Evolutionary conservation across 2,113 vertebrate species (phyloP), one percentile per base, ranked within the genome.

Genomic region (Hydrochoerus hydrochaeris): DNA sequence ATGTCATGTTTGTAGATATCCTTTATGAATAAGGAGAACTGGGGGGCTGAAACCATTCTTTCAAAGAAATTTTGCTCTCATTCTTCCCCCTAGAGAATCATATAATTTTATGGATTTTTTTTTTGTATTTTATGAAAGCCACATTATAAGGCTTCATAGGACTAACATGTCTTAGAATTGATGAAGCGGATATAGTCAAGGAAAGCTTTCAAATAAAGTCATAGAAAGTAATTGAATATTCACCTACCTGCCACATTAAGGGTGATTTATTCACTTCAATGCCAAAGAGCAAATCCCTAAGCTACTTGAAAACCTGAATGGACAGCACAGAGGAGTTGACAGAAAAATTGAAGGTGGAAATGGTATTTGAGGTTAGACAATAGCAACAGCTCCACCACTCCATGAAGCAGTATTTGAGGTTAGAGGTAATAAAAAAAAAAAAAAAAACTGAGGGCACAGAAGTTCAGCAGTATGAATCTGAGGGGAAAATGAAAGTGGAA

Each of bases 31-130:
- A 86, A n/a, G 17, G 38, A 93, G n/a, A 92, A 32, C 69, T 69
- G 44, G 9, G 16, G 12, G 46, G 24, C 62, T 82, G 75, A 91
- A 95, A 90, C 95, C 46, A 71, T 81, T 80, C 75, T 90, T 87
- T 92, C 14, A 73, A 14, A 73, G 91, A 95, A 92, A 85, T 85
- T 88, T 96, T 95, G 54, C 46, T 89, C 60, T 96, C 87, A 58
- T 81, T 87, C 80, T 83, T 81, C 58, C 78, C 46, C 57, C 41
- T 58, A 90, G 54, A 82, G 75, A 90, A 60, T 17, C 46, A 57
- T 90, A 73, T 49, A 69, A 69, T 96, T 91, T 78, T 67, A 87
- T 81, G 87, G 58, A 38, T 69, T 90, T 94, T 65, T 71, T 8
- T 7, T 30, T 54, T 54, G 13, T 87, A 35, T 92, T 90, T 94